Evolutionary conservation across 2,797 vertebrate species (phyloP).

Genomic region (Nannoperca australis): DNA sequence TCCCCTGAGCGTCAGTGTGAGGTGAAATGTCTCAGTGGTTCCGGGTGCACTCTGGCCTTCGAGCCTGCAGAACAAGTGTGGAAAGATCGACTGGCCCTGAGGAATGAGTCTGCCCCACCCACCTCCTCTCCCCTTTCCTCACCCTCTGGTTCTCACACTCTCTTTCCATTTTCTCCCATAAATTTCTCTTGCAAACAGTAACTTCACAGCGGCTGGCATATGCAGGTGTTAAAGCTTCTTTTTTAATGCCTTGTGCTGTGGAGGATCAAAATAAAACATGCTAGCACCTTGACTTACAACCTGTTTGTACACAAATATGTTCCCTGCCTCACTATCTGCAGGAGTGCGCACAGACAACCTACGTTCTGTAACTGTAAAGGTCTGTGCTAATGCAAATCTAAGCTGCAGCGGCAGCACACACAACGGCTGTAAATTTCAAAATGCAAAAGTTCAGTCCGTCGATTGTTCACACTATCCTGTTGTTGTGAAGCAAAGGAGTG

Average conservation of each 20-base stretch:
- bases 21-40: constrained; percentile 49
- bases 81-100: constrained; percentile 37
- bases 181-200: constrained; percentile 6
- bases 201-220: neutral
- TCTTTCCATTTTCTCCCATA: constrained; percentile 1
- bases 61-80: constrained; percentile 40
- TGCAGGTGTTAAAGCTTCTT: neutral
- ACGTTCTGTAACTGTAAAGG: constrained; percentile 7
- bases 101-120: constrained; percentile 63
- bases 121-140: constrained; percentile 36
- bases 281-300: neutral
- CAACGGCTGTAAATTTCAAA: constrained; percentile 8
- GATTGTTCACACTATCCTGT: constrained; percentile 25
- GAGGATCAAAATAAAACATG: neutral
- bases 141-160: neutral
- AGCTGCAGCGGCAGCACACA: neutral
- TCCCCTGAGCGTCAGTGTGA: constrained; percentile 4
- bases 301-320: neutral
- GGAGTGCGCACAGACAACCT: neutral
- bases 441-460: constrained; percentile 33
- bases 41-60: constrained; percentile 48
- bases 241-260: neutral
- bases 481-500: constrained; percentile 30
- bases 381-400: constrained; percentile 34
- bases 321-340: constrained; percentile 19